Conservation (phyloP, 2,888 invertebrate genomes). For the Morpho achilles region DNA sequence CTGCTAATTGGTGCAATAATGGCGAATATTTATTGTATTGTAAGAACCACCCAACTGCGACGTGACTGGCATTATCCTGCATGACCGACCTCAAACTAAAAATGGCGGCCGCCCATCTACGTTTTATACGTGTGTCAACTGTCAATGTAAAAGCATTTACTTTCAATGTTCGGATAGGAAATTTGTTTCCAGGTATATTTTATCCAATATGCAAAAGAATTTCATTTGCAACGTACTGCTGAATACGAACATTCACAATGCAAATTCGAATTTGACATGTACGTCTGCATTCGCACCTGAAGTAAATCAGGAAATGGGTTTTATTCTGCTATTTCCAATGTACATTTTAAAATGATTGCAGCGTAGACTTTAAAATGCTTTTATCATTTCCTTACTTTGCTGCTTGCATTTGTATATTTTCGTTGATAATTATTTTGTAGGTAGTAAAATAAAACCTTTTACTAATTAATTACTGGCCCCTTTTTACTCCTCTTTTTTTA, state of each 20-base stretch:
- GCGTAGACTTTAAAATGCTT: too few species aligned
- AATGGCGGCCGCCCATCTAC: slow-evolving; percentile 31
- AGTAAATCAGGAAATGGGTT: background rate
- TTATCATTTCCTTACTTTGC: too few species aligned
- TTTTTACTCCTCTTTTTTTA: too few species aligned
- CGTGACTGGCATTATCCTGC: slow-evolving; percentile 48
- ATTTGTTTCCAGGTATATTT: background rate
- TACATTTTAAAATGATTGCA: background rate
- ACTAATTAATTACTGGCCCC: too few species aligned
- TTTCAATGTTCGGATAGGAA: slow-evolving; percentile 7
- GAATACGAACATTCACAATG: background rate
- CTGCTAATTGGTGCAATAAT: slow-evolving; percentile 46
- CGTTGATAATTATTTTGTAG: too few species aligned
- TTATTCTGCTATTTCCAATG: background rate
- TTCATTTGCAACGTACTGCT: background rate
- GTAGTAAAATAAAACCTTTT: too few species aligned
- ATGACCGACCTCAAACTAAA: slow-evolving; percentile 27
- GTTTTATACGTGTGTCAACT: slow-evolving; percentile 27
- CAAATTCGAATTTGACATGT: slow-evolving; percentile 1
- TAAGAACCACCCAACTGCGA: slow-evolving; percentile 36
- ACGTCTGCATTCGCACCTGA: background rate
- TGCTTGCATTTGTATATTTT: too few species aligned
- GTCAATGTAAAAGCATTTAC: slow-evolving; percentile 23
- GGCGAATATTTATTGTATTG: slow-evolving; percentile 39
- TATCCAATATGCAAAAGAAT: background rate